Percentiles rank a stretch among this genome's conserved stretches.
phyloP scores from a whole-genome alignment of 1,140 invertebrate species.

The Zaprionus tsacasi region DNA sequence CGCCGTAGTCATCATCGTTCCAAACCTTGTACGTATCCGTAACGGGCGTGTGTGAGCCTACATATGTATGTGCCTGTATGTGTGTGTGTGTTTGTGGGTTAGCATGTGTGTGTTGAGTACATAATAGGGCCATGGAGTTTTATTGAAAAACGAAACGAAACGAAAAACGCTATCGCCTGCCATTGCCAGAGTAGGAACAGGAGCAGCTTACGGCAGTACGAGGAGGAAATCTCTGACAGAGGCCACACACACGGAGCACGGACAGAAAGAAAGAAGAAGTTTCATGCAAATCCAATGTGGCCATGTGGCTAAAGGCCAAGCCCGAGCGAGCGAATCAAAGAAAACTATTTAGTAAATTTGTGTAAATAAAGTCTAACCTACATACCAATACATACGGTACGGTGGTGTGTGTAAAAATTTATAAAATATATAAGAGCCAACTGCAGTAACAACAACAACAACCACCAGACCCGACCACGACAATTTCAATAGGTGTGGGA shows the following conservation, averaged over 20 bases:
- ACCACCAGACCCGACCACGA: constrained; percentile 43
- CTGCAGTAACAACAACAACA: constrained; percentile 22
- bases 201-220: constrained; percentile 42
- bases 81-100: constrained; percentile 44
- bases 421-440: constrained; percentile 31
- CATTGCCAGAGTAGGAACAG: not conserved
- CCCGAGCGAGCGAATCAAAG: constrained; percentile 35
- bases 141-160: constrained; percentile 74
- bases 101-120: constrained; percentile 69
- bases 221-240: constrained; percentile 30
- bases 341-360: constrained; percentile 31
- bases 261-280: constrained; percentile 24
- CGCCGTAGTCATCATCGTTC: constrained; percentile 37
- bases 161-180: constrained; percentile 35
- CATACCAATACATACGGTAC: constrained; percentile 11
- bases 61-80: constrained; percentile 4
- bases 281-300: constrained; percentile 51
- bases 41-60: constrained; percentile 51
- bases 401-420: constrained; percentile 20
- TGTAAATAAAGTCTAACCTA: constrained; percentile 41
- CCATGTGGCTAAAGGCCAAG: constrained; percentile 54
- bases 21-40: constrained; percentile 61
- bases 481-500: constrained; percentile 43
- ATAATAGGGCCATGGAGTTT: constrained; percentile 80
- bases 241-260: constrained; percentile 21